These are phyloP conservation scores for Zaprionus ornatus DNA, from an alignment of 1,140 invertebrate genomes.

Conservation along the genomic window DNA sequence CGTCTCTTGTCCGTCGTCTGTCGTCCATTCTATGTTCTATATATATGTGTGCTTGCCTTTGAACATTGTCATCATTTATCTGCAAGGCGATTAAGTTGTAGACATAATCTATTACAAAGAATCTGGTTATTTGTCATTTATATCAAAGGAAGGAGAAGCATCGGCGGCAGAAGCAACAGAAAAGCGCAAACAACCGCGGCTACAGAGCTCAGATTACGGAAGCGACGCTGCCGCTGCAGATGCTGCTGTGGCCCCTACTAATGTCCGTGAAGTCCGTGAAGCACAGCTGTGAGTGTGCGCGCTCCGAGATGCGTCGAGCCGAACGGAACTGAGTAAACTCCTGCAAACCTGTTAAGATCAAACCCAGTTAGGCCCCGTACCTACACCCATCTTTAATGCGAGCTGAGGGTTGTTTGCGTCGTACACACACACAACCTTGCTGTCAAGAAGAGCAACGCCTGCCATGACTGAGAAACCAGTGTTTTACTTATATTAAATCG, in stretches of 20 bases:
- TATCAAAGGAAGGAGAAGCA: conserved; percentile 57
- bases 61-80: conserved; percentile 84
- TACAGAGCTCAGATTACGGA: conserved; percentile 80
- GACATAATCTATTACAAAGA: conserved; percentile 84
- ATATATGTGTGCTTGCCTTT: conserved; percentile 48
- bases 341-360: conserved; percentile 76
- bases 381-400: conserved; percentile 66
- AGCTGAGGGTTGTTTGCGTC: conserved; percentile 70
- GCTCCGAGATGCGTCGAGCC: conserved; percentile 6
- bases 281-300: conserved; percentile 63
- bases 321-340: conserved; percentile 19
- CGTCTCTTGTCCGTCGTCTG: conserved; percentile 22
- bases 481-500: conserved; percentile 83
- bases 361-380: conserved; percentile 73
- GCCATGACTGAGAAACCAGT: conserved; percentile 42
- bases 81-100: conserved; percentile 84
- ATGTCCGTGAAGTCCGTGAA: conserved; percentile 73
- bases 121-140: conserved; percentile 84
- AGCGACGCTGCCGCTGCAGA: conserved; percentile 40
- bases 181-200: conserved; percentile 81
- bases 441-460: conserved; percentile 60
- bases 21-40: conserved; percentile 31
- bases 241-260: conserved; percentile 54
- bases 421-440: conserved; percentile 25
- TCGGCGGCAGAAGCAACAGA: conserved; percentile 48